Evolutionary conservation across 2,113 vertebrate species (phyloP), one percentile per base, ranked within the genome.

Genomic region (Candoia aspera): DNA sequence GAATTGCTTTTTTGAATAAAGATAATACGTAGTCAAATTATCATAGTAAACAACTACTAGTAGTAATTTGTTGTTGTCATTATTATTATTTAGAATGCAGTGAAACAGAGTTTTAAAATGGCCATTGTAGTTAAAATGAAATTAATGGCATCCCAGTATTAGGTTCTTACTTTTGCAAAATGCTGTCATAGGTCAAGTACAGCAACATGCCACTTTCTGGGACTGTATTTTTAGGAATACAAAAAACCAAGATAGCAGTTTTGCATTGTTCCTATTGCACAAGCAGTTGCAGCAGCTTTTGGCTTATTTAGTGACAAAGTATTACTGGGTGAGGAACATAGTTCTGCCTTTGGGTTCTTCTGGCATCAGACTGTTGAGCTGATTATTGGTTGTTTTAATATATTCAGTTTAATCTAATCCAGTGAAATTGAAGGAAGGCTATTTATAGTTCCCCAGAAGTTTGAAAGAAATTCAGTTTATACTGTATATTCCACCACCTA

Each of bases 61-160:
- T 10, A 79, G 58, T 68, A 94, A 55, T 86, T 88, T 46, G 86
- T 62, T 6, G 49, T 49, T 79, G 68, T 42, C 49, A 49, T 49
- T 79, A 21, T 79, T 68, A 68, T 68, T 15, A 2, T 5, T 37
- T 64, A 26, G 54, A 37, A 91, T 6, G 0, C 59, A 88, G 62
- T 24, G n/a, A 53, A 79, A 85, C 23, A 0, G 57, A 33, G n/a
- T 84, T 1, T 1, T 33, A 19, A 0, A 0, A 73, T 53, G 64
- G 58, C 12, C 0, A 0, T 53, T 12, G 12, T 5, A 23, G 0
- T 0, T 58, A 9, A 54, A 53, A 42, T 79, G 46, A 0, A 46
- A 33, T 46, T 53, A 23, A 84, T 55, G 12, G 23, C 37, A 29
- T 86, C 23, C 79, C 0, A 0, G 55, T 42, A 4, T 0, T 0